Conservation (phyloP, 1,140 invertebrate genomes). For the Pachyrhynchus sulphureomaculatus region DNA sequence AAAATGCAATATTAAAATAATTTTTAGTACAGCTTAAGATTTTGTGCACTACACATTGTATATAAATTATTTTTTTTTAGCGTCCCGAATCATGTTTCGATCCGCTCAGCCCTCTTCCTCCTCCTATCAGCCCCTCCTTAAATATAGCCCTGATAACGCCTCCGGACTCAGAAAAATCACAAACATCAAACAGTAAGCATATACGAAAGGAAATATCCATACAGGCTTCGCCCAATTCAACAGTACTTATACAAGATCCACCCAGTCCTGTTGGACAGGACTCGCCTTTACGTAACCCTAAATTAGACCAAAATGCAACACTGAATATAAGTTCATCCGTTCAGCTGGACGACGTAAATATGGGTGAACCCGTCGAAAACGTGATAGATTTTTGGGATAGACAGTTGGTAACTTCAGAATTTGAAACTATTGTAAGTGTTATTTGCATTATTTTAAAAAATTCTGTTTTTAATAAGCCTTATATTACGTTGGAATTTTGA, state of each 20-base stretch:
- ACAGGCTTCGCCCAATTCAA: background rate
- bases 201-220: background rate
- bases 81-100: background rate
- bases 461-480: too few relatives aligned
- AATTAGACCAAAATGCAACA: background rate
- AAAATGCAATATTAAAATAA: background rate
- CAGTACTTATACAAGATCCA: background rate
- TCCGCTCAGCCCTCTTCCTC: background rate
- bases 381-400: background rate
- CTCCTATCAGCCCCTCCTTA: background rate
- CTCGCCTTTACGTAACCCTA: background rate
- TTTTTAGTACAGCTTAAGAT: background rate
- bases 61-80: background rate
- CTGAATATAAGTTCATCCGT: background rate
- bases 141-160: constrained; percentile 2
- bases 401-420: background rate
- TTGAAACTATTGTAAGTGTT: background rate
- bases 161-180: background rate
- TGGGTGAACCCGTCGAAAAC: background rate
- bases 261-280: background rate
- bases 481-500: too few relatives aligned
- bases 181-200: background rate
- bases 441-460: background rate
- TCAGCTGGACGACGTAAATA: background rate
- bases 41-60: background rate